Evolutionary conservation across 2,888 invertebrate species (phyloP).

Genomic region (Hybos culiciformis): DNA sequence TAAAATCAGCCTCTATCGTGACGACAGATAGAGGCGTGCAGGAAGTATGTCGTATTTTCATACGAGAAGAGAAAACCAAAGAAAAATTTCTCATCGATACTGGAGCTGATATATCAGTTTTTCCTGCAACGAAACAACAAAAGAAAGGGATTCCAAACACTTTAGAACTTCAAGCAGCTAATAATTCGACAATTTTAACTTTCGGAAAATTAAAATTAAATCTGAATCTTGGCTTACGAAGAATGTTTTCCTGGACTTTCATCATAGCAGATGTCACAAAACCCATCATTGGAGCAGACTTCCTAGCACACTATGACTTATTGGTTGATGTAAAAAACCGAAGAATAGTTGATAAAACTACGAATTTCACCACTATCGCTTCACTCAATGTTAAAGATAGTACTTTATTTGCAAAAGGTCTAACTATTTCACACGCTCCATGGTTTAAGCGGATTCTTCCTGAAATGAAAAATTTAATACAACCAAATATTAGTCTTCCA

Average conservation of each 20-base stretch:
- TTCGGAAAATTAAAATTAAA: not conserved
- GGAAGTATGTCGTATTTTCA: not conserved
- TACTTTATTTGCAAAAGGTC: too few species aligned
- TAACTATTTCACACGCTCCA: too few species aligned
- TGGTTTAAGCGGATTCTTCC: too few species aligned
- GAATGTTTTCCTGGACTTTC: not conserved
- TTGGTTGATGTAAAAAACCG: not conserved
- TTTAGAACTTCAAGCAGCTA: not conserved
- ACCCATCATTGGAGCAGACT: not conserved
- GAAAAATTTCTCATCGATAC: not conserved
- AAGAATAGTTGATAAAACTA: not conserved
- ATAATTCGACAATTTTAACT: not conserved
- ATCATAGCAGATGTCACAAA: not conserved
- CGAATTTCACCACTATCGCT: not conserved
- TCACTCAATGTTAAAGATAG: too few species aligned
- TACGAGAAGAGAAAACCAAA: not conserved
- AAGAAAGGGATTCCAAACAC: not conserved
- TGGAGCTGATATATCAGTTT: not conserved
- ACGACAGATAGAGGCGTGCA: not conserved
- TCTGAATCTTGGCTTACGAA: not conserved
- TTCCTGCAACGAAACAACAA: not conserved
- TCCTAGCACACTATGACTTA: not conserved
- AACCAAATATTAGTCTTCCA: not conserved
- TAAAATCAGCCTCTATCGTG: not conserved
- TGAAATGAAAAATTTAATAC: not conserved